Percentiles rank a stretch among this genome's conserved stretches.
Evolutionary conservation across 2,113 vertebrate species (phyloP).

Genomic region (Ailurus styani): DNA sequence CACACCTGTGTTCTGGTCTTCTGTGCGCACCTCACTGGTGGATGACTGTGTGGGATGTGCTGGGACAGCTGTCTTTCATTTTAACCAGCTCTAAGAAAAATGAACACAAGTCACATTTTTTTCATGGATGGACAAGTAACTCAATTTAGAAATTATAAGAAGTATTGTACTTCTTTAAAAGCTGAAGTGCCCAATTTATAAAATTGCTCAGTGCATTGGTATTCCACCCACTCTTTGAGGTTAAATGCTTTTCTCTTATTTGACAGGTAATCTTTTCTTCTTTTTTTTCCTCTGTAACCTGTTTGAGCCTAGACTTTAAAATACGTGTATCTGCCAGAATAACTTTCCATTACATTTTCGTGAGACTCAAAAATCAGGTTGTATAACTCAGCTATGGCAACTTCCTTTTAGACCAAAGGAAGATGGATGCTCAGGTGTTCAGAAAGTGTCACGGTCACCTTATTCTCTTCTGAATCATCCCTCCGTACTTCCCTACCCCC

Average conservation of each 20-base stretch:
- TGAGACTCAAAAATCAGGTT: constrained; percentile 7
- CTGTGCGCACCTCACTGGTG: not conserved
- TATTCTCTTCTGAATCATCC: constrained; percentile 10
- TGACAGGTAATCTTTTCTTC: constrained; percentile 65
- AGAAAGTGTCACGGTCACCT: constrained; percentile 52
- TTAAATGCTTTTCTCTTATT: constrained; percentile 74
- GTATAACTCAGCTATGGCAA: constrained; percentile 19
- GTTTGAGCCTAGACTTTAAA: constrained; percentile 50
- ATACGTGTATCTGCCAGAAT: constrained; percentile 34
- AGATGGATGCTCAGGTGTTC: not conserved
- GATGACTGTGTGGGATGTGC: not conserved
- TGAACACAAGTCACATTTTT: constrained; percentile 43
- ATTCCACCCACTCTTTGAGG: constrained; percentile 61
- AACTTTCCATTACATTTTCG: constrained; percentile 34
- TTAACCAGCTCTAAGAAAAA: not conserved
- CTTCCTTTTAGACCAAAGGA: constrained; percentile 29
- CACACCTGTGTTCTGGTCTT: not conserved
- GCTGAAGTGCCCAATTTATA: constrained; percentile 64
- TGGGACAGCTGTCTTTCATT: constrained; percentile 37
- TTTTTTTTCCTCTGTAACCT: not conserved
- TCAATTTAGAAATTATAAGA: constrained; percentile 62
- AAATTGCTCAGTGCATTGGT: constrained; percentile 67
- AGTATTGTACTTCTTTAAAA: constrained; percentile 66
- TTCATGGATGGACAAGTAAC: constrained; percentile 62
- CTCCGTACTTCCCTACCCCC: not conserved